Conservation (phyloP, 1,140 invertebrate species). For the Papilio dardanus region DNA sequence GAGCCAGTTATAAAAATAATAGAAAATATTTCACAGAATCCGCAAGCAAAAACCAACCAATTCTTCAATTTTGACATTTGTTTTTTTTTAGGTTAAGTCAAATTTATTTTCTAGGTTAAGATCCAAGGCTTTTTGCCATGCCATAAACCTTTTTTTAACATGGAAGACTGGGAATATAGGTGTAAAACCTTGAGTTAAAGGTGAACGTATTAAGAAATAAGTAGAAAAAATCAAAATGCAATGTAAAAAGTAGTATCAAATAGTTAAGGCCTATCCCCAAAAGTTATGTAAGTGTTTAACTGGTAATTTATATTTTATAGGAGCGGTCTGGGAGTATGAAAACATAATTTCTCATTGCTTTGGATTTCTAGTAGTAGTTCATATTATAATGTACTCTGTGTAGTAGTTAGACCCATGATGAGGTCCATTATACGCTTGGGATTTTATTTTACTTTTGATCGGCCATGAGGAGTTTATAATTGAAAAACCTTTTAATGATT, state of each 20-base stretch:
- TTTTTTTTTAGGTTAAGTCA: neutral
- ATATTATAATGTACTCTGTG: no score
- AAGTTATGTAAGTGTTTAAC: no score
- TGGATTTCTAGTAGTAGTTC: no score
- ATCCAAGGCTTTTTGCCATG: slow-evolving; percentile 18
- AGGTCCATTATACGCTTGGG: no score
- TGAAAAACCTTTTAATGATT: neutral
- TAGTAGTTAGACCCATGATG: no score
- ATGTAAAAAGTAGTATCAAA: no score
- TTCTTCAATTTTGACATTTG: slow-evolving; percentile 34
- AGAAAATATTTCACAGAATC: slow-evolving; percentile 33
- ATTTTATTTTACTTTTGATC: neutral
- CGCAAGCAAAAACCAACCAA: slow-evolving; percentile 32
- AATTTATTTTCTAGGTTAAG: neutral
- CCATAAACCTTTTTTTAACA: neutral
- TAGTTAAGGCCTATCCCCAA: no score
- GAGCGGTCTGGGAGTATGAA: no score
- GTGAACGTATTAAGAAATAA: no score
- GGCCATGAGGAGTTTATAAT: neutral
- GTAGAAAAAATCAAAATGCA: no score
- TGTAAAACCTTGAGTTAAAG: neutral
- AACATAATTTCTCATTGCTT: no score
- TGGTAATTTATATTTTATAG: no score
- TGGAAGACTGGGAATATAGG: neutral
- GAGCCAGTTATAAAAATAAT: slow-evolving; percentile 27